These are phyloP conservation scores for Amazona vittata DNA, from an alignment of 2,113 vertebrate species.

Conservation along the genomic window DNA sequence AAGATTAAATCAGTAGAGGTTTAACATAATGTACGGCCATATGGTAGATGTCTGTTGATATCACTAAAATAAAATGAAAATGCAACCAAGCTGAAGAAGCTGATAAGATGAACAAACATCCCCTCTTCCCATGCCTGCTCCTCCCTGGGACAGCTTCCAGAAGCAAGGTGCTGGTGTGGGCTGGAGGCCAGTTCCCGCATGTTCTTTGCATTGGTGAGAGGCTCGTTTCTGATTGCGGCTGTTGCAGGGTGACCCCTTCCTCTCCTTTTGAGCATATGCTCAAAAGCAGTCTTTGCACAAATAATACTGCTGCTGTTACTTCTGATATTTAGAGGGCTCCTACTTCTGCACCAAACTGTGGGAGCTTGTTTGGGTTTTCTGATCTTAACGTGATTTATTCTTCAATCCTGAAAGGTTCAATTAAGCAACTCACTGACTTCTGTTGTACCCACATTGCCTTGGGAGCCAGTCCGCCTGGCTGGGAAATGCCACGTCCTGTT, in stretches of 20 bases:
- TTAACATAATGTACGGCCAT: not conserved
- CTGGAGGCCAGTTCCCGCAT: not conserved
- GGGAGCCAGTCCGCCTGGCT: conserved; percentile 17
- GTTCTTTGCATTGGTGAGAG: not conserved
- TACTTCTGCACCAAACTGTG: conserved; percentile 7
- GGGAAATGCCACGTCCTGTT: not conserved
- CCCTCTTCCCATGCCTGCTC: not conserved
- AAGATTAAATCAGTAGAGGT: not conserved
- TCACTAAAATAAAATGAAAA: not conserved
- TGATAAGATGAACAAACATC: not conserved
- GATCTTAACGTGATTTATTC: conserved; percentile 16
- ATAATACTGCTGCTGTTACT: conserved; percentile 9
- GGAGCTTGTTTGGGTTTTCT: conserved; percentile 40
- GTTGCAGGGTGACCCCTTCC: not conserved
- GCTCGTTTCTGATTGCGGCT: not conserved
- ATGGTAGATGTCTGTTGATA: not conserved
- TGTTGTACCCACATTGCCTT: not conserved
- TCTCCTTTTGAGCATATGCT: not conserved
- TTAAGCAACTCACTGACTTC: not conserved
- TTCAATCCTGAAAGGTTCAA: conserved; percentile 36
- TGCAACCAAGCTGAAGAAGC: not conserved
- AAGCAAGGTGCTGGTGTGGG: not conserved
- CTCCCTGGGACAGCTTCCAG: not conserved
- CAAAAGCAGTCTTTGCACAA: not conserved
- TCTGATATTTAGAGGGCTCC: not conserved